Evolutionary conservation across 2,113 vertebrate species (phyloP), one percentile per base, ranked within the genome.

Genomic region (Pygathrix nemaeus): DNA sequence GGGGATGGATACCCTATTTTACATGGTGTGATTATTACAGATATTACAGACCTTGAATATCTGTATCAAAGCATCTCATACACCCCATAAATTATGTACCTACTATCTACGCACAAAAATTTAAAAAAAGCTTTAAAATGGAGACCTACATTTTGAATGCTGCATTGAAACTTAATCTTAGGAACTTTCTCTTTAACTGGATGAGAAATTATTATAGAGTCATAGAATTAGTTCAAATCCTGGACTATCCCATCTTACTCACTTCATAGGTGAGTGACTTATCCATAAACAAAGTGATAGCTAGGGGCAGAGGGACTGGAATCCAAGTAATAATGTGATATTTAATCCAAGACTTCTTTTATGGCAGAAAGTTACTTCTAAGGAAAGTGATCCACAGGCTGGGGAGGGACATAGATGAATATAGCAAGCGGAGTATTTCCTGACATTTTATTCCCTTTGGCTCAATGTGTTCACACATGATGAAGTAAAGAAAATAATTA

Each of bases 401-500:
- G 43, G 8, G 21, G 3, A 6, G 32, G n/a, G n/a, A 45, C 32
- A 38, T 2, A 16, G 43, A 16, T 59, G 40, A 94, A 20, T 0
- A 82, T 21, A 88, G 23, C 30, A 61, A 81, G 52, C 6, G 2
- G 40, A 30, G 11, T 72, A 32, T 57, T 96, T 84, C 35, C 76
- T 88, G 88, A 32, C 50, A 61, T 90, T 97, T 76, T 40, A 45
- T 61, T 80, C 11, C 61, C 9, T 55, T 86, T 89, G 59, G 55
- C 18, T 89, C 45, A 72, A 90, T 87, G 48, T 79, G 16, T 79
- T 93, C 95, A 95, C 73, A 61, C 18, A 86, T 38, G 85, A 95
- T 52, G 61, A 97, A 94, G 45, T 85, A 70, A 94, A 95, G 30
- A 91, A 87, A 90, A 91, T 79, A 92, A 94, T 80, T 84, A 88